These are phyloP conservation scores for Oceanodroma leucorhoa DNA, from an alignment of 2,797 vertebrate genomes.

Conservation along the genomic window DNA sequence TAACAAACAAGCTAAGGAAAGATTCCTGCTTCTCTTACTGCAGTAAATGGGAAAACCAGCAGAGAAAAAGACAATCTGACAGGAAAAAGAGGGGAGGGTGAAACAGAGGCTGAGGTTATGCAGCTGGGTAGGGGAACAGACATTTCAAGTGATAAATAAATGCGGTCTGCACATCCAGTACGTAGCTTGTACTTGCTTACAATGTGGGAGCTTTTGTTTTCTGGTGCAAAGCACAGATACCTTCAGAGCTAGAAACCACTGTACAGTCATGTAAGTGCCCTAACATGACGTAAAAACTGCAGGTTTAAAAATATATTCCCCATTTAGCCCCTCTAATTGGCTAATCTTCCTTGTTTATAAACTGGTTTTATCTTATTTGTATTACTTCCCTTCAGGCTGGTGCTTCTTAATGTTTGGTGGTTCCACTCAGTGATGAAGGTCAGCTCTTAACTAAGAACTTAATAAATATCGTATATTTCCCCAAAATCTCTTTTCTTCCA, in stretches of 20 bases:
- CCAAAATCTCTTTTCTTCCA: not conserved
- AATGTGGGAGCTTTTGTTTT: not conserved
- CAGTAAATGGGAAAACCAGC: not conserved
- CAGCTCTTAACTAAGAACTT: not conserved
- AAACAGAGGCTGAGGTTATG: not conserved
- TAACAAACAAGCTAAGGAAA: not conserved
- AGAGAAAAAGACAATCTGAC: not conserved
- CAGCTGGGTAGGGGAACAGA: not conserved
- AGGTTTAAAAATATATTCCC: not conserved
- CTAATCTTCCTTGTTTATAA: not conserved
- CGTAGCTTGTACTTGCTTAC: not conserved
- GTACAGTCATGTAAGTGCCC: not conserved
- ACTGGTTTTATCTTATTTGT: not conserved
- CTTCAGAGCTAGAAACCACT: not conserved
- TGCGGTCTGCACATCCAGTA: not conserved
- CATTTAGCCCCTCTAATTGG: not conserved
- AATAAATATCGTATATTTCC: not conserved
- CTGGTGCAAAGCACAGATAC: not conserved
- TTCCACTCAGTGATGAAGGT: not conserved
- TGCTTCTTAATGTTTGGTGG: not conserved
- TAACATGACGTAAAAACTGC: not conserved
- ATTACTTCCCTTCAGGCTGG: not conserved
- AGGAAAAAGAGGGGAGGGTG: not conserved
- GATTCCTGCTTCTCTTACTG: not conserved
- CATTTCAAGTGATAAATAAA: not conserved